These are phyloP conservation scores for Nycticorax nycticorax DNA, from an alignment of 2,113 vertebrate genomes.

Conservation along the genomic window DNA sequence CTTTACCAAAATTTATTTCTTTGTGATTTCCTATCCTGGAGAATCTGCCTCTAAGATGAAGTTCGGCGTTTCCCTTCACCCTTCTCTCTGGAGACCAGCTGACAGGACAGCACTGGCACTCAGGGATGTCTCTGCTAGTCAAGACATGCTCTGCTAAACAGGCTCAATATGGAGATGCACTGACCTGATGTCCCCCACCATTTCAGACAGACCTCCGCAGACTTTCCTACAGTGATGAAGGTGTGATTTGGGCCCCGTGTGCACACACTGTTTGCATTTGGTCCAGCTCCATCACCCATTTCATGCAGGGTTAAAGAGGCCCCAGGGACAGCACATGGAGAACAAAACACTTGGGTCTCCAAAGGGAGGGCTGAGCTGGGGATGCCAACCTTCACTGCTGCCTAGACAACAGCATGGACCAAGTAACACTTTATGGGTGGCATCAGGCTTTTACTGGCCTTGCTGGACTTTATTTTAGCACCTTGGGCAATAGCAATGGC, in stretches of 20 bases:
- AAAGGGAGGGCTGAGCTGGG: not conserved
- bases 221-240: accelerated
- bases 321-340: not conserved
- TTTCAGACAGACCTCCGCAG: not conserved
- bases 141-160: accelerated
- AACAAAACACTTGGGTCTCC: not conserved
- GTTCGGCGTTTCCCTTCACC: not conserved
- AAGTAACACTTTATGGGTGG: not conserved
- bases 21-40: not conserved
- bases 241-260: not conserved
- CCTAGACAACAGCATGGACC: not conserved
- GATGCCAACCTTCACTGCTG: not conserved
- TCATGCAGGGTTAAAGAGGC: not conserved
- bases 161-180: not conserved
- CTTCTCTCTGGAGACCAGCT: not conserved
- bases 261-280: too few species aligned
- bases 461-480: not conserved
- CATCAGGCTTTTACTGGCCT: not conserved
- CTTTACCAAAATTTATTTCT: not conserved
- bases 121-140: not conserved
- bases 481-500: not conserved
- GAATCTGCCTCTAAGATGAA: not conserved
- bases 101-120: not conserved
- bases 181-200: not conserved
- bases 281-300: not conserved